These are phyloP conservation scores for Cataglyphis cursor DNA, from an alignment of 2,888 invertebrate genomes.

Conservation along the genomic window DNA sequence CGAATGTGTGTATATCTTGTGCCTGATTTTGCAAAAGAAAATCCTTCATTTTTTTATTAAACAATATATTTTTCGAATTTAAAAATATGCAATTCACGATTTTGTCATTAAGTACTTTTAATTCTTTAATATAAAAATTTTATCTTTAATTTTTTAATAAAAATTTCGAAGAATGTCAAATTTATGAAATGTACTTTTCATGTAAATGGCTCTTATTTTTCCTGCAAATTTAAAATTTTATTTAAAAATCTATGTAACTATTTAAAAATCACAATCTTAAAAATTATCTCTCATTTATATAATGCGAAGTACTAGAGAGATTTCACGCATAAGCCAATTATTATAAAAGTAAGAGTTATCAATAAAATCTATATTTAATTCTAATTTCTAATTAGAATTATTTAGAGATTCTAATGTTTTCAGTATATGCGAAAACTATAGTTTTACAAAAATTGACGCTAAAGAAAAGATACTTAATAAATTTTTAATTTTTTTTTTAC, in stretches of 20 bases:
- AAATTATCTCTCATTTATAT: not conserved
- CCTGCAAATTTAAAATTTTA: not conserved
- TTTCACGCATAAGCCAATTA: not conserved
- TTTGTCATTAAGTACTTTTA: constrained; percentile 30
- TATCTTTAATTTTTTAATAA: not conserved
- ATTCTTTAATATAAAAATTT: not conserved
- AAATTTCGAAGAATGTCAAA: not conserved
- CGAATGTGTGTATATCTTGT: not conserved
- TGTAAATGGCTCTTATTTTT: not conserved
- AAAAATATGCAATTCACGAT: not conserved
- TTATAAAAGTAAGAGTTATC: not conserved
- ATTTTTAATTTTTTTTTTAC: not conserved
- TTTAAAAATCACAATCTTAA: not conserved
- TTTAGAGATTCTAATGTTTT: not conserved
- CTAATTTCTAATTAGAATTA: not conserved
- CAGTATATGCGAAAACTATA: not conserved
- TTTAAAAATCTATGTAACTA: not conserved
- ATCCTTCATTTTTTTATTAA: not conserved
- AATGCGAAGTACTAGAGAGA: not conserved
- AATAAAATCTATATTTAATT: not conserved
- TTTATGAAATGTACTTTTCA: not conserved
- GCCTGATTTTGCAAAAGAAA: not conserved
- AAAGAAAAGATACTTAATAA: not conserved
- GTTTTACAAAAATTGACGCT: not conserved
- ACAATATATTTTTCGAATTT: not conserved